Conservation (phyloP, 2,888 invertebrate genomes). For the Meganola albula region DNA sequence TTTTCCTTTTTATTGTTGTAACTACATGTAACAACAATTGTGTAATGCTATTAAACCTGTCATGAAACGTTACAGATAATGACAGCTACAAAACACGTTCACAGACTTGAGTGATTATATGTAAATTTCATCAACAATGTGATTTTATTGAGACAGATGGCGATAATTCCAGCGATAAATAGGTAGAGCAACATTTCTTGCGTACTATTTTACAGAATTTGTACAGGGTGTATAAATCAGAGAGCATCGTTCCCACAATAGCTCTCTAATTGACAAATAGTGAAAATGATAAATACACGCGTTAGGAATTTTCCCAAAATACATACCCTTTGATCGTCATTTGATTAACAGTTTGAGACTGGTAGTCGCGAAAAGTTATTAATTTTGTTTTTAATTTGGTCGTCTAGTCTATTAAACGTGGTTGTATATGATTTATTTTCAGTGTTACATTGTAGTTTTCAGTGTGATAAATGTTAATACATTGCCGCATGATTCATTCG, state of each 20-base stretch:
- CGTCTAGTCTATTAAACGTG: constrained; percentile 45
- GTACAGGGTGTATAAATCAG: constrained; percentile 63
- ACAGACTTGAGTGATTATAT: constrained; percentile 16
- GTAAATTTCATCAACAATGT: constrained; percentile 28
- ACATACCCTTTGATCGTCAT: constrained; percentile 65
- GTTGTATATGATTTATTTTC: constrained; percentile 54
- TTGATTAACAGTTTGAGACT: constrained; percentile 68
- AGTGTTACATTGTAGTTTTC: constrained; percentile 32
- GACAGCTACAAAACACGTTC: constrained; percentile 17
- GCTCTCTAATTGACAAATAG: constrained; percentile 76
- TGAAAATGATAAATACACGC: constrained; percentile 72
- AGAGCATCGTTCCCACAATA: constrained; percentile 69
- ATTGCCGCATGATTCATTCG: constrained; percentile 34
- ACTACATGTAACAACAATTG: constrained; percentile 13
- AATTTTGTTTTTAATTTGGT: constrained; percentile 72
- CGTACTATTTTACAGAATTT: constrained; percentile 28
- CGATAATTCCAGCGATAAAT: constrained; percentile 25
- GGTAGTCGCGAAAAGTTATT: constrained; percentile 64
- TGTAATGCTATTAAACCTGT: constrained; percentile 17
- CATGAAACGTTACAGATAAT: constrained; percentile 18
- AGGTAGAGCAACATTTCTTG: constrained; percentile 27
- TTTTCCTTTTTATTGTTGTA: no score
- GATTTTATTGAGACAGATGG: constrained; percentile 32
- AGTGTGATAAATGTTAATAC: constrained; percentile 27
- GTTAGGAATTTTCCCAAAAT: constrained; percentile 69